Base-by-base conservation (phyloP, 2,113 vertebrate genomes). In the Corythoichthys intestinalis region DNA sequence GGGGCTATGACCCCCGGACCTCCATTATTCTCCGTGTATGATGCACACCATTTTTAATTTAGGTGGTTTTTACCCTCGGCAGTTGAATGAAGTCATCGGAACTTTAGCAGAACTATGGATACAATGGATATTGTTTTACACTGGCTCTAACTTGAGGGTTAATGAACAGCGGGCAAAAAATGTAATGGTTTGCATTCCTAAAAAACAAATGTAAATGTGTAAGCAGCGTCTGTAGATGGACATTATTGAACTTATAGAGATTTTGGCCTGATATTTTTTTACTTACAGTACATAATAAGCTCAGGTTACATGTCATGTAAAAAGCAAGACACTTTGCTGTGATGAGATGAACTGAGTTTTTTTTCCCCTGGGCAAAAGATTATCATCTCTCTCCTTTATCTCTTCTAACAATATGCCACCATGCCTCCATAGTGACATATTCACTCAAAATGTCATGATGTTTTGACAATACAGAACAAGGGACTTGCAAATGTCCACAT, bases 361-460 rank as follows among this genome's bases (percentile, higher is more conserved):
- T 80, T 65, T 69, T 68, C 69, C 65, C 67, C 67, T 37, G 57
- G 41, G 49, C 56, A 39, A 64, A 20, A 67, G 67, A 50, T 28
- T 74, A 65, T 83, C 81, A 85, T 88, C 83, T 83, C 11, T 15
- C 65, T 74, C 46, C 85, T 59, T 47, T 78, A 81, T 87, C 80
- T 82, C 50, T 47, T 35, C 61, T 69, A 53, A 90, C 89, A 91
- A 86, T 90, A 17, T 59, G 53, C 90, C 91, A 82, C 86, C 79
- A 91, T 90, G 59, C 69, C 77, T 81, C 72, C 69, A 79, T 71
- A 66, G 67, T 69, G 69, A 82, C 67, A 71, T 71, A 72, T 77
- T 75, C 83, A 67, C 65, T 37, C 34, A 57, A 73, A 63, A 82
- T 39, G 52, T 82, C 72, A 67, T 4, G 13, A 66, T 84, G 83